Percentiles rank a stretch among this genome's conserved stretches.
Conservation (phyloP, 2,797 vertebrate genomes). For the Stomatorhinus walkeri region DNA sequence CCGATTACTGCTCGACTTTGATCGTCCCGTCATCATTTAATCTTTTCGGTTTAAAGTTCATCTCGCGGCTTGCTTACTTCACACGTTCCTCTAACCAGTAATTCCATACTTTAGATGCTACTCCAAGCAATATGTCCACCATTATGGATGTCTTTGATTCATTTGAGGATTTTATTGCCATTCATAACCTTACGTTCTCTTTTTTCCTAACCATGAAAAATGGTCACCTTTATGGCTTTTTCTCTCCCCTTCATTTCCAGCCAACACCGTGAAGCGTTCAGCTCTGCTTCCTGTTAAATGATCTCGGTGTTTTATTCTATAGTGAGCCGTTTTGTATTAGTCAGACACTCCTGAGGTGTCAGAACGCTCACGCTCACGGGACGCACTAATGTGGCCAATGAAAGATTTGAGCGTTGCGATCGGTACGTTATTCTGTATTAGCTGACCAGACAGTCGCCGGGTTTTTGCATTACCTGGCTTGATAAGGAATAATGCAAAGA, state of each 20-base stretch:
- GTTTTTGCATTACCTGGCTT: neutral
- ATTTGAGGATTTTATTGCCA: neutral
- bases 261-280: conserved; percentile 52
- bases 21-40: neutral
- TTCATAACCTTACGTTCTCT: neutral
- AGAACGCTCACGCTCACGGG: neutral
- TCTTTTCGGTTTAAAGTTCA: conserved; percentile 5
- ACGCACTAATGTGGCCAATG: neutral
- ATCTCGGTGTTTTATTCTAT: conserved; percentile 64
- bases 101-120: neutral
- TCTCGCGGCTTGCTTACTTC: neutral
- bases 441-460: neutral
- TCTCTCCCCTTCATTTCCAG: conserved; percentile 49
- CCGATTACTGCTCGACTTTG: neutral
- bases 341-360: conserved; percentile 32
- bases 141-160: neutral
- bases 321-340: conserved; percentile 50
- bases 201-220: conserved; percentile 50
- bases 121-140: neutral
- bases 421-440: neutral
- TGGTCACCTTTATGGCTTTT: conserved; percentile 56
- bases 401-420: neutral
- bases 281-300: conserved; percentile 65
- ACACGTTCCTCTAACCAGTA: neutral
- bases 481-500: neutral